Evolutionary conservation across 2,888 invertebrate species (phyloP).

Genomic region (Patella depressa): DNA sequence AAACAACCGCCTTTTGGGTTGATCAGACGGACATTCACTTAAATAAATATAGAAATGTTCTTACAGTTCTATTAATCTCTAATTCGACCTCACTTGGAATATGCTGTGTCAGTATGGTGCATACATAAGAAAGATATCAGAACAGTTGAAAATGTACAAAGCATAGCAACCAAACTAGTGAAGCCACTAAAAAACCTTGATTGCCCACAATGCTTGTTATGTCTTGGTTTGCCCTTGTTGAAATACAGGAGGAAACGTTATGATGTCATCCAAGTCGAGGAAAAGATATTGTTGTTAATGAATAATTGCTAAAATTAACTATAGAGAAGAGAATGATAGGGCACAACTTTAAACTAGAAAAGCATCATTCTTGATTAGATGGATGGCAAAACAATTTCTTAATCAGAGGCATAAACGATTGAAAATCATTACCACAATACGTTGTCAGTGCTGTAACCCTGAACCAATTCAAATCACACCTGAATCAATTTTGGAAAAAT

Average conservation of each 20-base stretch:
- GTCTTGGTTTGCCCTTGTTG: slow-evolving; percentile 20
- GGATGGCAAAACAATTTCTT: slow-evolving; percentile 18
- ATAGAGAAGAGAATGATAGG: slow-evolving; percentile 12
- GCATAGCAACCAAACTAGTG: slow-evolving; percentile 20
- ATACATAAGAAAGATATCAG: slow-evolving; percentile 20
- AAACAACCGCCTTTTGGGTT: too few species aligned
- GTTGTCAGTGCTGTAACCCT: slow-evolving; percentile 15
- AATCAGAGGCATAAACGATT: slow-evolving; percentile 14
- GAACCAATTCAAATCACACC: slow-evolving; percentile 14
- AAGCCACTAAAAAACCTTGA: slow-evolving; percentile 10
- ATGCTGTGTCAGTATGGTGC: slow-evolving; percentile 12
- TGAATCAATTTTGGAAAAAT: background rate
- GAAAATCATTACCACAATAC: slow-evolving; percentile 1
- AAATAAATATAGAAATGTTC: background rate
- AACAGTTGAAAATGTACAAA: slow-evolving; percentile 25
- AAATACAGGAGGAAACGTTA: slow-evolving; percentile 17
- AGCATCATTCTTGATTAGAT: slow-evolving; percentile 7
- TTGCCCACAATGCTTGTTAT: slow-evolving; percentile 21
- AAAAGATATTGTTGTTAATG: background rate
- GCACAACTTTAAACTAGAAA: slow-evolving; percentile 15
- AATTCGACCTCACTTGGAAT: slow-evolving; percentile 26
- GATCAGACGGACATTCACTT: too few species aligned
- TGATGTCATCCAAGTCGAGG: slow-evolving; percentile 25
- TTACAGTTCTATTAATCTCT: slow-evolving; percentile 22
- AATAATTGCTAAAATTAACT: slow-evolving; percentile 13